Evolutionary conservation across 2,888 invertebrate species (phyloP), one percentile per base, ranked within the genome.

Genomic region (Spialia ferax): DNA sequence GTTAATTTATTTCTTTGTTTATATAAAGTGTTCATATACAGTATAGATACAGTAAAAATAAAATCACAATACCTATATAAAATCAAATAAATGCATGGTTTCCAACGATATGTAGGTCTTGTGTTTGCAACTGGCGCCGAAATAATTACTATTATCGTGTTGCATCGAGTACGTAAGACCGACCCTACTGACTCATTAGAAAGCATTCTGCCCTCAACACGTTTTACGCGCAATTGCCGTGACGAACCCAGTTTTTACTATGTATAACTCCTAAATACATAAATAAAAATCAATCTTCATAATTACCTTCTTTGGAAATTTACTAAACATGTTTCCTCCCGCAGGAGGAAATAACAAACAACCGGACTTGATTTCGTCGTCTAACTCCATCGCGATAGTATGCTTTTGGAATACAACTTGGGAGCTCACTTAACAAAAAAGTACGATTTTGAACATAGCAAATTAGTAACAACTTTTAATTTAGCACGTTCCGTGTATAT

Each of bases 241-340:
- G 20, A 54, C 66, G 29, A 45, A 54, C 54, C 60, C 20, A 60
- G 38, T 54, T 66, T 42, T 54, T 7, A 20, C 29, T 57, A 42
- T 18, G 54, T 69, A 73, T 62, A 62, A 61, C 64, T 15, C 15
- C 50, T 52, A 60, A 66, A 60, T 60, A 45, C 54, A 66, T 66
- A 54, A 66, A 45, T 26, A 10, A 22, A 50, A 50, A 22, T 10
- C 22, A 22, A 20, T 22, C 7, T 20, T n/a, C 13, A 20, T 20
- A n/a, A 20, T n/a, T 94, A 95, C 96, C 95, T 96, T 96, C 91
- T 96, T 95, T 77, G 97, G 96, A 89, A 97, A 96, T 94, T 97
- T 95, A 84, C 95, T 96, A 79, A 96, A 95, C 79, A 96, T 94
- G 77, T 91, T 92, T 73, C 93, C 93, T 81, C 93, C 93, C 77